Conservation (phyloP, 2,113 vertebrate species). For the Centrocercus urophasianus region DNA sequence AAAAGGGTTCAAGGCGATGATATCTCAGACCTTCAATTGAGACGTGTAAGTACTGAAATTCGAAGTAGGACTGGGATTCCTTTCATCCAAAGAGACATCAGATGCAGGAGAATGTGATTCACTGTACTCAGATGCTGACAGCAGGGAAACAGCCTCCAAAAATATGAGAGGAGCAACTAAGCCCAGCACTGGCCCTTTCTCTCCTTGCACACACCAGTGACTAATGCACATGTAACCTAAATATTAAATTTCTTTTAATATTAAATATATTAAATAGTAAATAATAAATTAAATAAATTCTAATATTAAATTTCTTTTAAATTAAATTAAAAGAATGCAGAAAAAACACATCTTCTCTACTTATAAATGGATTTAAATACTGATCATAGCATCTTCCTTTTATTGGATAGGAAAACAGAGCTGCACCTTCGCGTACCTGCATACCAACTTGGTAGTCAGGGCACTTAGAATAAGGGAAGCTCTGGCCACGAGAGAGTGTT, state of each 20-base stretch:
- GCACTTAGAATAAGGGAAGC: not conserved
- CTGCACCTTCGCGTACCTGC: not conserved
- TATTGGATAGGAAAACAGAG: not conserved
- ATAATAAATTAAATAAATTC: too few species aligned
- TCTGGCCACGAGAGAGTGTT: not conserved
- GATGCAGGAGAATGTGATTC: not conserved
- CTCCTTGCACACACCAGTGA: not conserved
- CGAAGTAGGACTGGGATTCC: not conserved
- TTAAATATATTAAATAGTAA: too few species aligned
- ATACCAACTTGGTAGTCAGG: not conserved
- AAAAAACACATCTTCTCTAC: not conserved
- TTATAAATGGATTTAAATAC: not conserved
- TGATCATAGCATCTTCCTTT: not conserved
- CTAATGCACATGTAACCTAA: not conserved
- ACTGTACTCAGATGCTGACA: not conserved
- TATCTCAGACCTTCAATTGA: not conserved
- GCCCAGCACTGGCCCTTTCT: not conserved
- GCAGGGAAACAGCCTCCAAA: not conserved
- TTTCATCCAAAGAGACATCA: not conserved
- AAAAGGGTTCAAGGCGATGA: not conserved
- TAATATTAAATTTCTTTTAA: too few species aligned
- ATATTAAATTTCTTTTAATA: not conserved
- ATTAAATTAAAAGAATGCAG: not conserved
- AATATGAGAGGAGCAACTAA: not conserved
- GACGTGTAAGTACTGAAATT: not conserved